These are phyloP conservation scores for Halcyon senegalensis DNA, from an alignment of 2,113 vertebrate genomes.

Conservation along the genomic window DNA sequence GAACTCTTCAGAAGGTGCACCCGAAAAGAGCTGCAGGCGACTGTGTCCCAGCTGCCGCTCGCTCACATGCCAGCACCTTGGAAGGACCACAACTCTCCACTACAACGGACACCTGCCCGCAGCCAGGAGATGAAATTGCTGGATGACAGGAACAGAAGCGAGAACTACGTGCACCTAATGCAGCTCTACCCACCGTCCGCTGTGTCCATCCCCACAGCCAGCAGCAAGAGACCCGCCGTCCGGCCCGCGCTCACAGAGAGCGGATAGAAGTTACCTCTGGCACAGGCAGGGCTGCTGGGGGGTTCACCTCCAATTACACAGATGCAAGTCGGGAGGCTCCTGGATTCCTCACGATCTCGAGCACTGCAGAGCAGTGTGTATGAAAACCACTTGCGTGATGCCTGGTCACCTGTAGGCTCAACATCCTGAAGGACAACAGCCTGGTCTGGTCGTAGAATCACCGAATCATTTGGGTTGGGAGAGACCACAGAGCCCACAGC, in stretches of 20 bases:
- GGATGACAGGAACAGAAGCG: not conserved
- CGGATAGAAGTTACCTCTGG: too few species aligned
- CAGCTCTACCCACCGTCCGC: not conserved
- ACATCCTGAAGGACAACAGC: not conserved
- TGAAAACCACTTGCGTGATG: rapidly evolving
- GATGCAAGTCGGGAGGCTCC: not conserved
- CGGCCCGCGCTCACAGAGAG: too few species aligned
- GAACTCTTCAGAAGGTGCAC: not conserved
- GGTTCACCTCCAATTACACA: not conserved
- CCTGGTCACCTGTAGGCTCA: not conserved
- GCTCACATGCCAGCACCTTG: too few species aligned
- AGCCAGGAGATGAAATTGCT: not conserved
- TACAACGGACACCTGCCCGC: not conserved
- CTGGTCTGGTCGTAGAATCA: not conserved
- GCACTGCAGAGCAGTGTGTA: not conserved
- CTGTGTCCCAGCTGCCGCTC: not conserved
- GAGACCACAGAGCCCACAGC: not conserved
- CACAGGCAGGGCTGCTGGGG: rapidly evolving
- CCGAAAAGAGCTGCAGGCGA: not conserved
- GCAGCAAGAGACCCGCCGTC: not conserved
- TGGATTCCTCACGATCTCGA: not conserved
- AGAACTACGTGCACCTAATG: too few species aligned
- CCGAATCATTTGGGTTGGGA: too few species aligned
- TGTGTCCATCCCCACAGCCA: not conserved
- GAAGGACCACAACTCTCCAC: not conserved